phyloP scores from a whole-genome alignment of 2,888 invertebrate species.

The Agonum fuliginosum region DNA sequence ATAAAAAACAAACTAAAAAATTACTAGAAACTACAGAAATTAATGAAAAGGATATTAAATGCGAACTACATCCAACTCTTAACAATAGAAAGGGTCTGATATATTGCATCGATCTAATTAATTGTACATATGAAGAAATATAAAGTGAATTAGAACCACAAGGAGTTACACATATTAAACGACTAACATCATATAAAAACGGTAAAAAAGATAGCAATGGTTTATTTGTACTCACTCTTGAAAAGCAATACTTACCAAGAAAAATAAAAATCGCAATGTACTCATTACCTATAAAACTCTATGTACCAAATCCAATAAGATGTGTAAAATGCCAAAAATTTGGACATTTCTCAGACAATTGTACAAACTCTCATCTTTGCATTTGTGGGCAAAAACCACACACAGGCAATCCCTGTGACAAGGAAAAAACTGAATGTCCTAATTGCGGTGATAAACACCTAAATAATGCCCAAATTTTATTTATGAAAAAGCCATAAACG shows the following conservation, averaged over 20 bases:
- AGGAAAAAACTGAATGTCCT: neutral
- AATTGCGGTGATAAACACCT: neutral
- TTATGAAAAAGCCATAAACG: no score
- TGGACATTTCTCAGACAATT: neutral
- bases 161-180: neutral
- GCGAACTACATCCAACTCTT: neutral
- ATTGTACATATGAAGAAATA: neutral
- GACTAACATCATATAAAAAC: neutral
- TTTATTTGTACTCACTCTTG: neutral
- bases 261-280: neutral
- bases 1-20: no score
- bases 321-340: neutral
- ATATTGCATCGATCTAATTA: neutral
- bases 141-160: neutral
- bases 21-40: no score
- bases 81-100: neutral
- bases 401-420: neutral
- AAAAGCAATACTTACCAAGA: neutral
- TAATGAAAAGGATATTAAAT: neutral
- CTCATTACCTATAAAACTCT: neutral
- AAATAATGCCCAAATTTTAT: no score
- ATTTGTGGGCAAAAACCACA: neutral
- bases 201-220: neutral
- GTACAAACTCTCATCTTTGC: neutral
- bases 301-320: neutral